These are phyloP conservation scores for Drepanosiphum platanoidis DNA, from an alignment of 2,888 invertebrate species.

Conservation along the genomic window DNA sequence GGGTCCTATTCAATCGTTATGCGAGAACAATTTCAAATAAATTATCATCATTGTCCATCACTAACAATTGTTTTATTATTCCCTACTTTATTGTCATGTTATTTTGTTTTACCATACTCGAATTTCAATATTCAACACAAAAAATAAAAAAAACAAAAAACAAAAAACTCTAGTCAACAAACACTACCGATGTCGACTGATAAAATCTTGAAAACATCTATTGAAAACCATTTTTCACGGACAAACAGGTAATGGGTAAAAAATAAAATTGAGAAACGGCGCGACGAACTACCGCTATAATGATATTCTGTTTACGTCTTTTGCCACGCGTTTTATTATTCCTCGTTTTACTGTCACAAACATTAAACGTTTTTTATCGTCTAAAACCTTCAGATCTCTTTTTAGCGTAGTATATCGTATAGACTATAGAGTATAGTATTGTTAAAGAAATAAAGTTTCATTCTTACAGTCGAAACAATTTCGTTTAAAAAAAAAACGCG, in stretches of 20 bases:
- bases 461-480: constrained; percentile 1
- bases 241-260: not conserved
- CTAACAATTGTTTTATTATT: not conserved
- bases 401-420: not conserved
- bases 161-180: not conserved
- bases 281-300: not conserved
- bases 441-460: constrained; percentile 17
- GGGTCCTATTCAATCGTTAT: constrained; percentile 23
- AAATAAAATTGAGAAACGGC: not conserved
- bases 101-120: not conserved
- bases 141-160: not conserved
- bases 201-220: not conserved
- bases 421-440: too few species aligned
- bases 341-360: constrained; percentile 28
- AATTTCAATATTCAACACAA: not conserved
- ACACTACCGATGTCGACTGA: not conserved
- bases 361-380: constrained; percentile 36
- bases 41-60: constrained; percentile 30
- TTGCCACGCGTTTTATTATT: constrained; percentile 49
- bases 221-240: not conserved
- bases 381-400: constrained; percentile 12
- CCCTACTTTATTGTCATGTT: not conserved
- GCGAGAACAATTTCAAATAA: constrained; percentile 13
- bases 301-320: constrained; percentile 32
- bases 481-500: constrained; percentile 10